Percentiles rank a stretch among this genome's conserved stretches.
These are phyloP conservation scores for Rhagonycha lutea DNA, from an alignment of 2,888 invertebrate genomes.

Conservation along the genomic window DNA sequence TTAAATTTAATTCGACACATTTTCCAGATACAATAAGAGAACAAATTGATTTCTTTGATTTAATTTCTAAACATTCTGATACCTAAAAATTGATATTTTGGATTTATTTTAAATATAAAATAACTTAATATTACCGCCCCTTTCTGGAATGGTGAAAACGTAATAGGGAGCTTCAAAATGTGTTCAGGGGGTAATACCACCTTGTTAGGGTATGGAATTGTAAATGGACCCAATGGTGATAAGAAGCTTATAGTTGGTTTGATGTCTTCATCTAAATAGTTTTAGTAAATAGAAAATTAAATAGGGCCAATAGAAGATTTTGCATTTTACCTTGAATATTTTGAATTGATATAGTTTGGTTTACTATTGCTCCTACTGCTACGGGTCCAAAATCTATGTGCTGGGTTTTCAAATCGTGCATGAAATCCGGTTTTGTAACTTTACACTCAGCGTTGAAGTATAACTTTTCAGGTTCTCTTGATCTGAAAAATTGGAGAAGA, in stretches of 20 bases:
- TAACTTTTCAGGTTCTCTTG: constrained; percentile 29
- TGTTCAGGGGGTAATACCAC: constrained; percentile 33
- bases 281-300: neutral
- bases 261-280: constrained; percentile 26
- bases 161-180: constrained; percentile 37
- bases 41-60: neutral
- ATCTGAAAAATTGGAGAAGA: neutral
- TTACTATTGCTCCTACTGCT: constrained; percentile 30
- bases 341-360: constrained; percentile 34
- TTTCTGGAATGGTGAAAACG: constrained; percentile 33
- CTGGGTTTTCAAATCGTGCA: constrained; percentile 39
- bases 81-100: neutral
- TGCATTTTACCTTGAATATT: constrained; percentile 38
- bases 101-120: neutral
- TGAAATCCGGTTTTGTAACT: constrained; percentile 40
- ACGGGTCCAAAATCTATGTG: constrained; percentile 40
- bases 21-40: constrained; percentile 35
- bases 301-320: neutral
- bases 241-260: constrained; percentile 26
- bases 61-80: neutral
- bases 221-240: constrained; percentile 32
- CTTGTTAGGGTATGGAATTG: constrained; percentile 18
- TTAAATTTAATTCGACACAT: constrained; percentile 29
- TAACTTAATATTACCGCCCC: constrained; percentile 23
- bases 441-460: constrained; percentile 37